Evolutionary conservation across 2,888 invertebrate species (phyloP).

Genomic region (Anagyrus pseudococci): DNA sequence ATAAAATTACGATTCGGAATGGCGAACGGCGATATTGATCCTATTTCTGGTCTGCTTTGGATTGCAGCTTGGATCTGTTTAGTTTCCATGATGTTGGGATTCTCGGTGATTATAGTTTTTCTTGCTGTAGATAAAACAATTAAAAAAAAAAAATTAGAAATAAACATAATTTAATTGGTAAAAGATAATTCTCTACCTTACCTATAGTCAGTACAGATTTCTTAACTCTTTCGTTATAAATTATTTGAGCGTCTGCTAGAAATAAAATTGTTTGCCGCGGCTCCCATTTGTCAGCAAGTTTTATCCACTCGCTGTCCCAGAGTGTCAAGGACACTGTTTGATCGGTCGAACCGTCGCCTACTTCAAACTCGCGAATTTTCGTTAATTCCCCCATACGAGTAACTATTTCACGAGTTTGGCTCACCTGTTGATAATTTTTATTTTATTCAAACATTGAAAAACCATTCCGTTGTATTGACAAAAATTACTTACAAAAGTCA

Average conservation of each 20-base stretch:
- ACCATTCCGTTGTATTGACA: neutral
- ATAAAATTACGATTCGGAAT: conserved; percentile 53
- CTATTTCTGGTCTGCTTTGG: conserved; percentile 42
- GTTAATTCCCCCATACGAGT: conserved; percentile 68
- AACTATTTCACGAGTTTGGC: conserved; percentile 69
- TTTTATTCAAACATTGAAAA: neutral
- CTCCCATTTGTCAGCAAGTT: conserved; percentile 72
- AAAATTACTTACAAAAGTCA: conserved; percentile 64
- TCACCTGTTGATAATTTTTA: conserved; percentile 65
- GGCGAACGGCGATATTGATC: conserved; percentile 48
- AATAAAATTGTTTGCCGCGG: conserved; percentile 74
- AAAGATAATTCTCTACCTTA: conserved; percentile 23
- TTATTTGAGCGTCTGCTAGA: conserved; percentile 73
- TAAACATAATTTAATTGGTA: neutral
- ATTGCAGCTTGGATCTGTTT: conserved; percentile 61
- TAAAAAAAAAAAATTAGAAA: conserved; percentile 1
- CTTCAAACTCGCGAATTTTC: conserved; percentile 71
- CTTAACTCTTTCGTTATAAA: conserved; percentile 56
- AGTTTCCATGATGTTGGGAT: conserved; percentile 73
- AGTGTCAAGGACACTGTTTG: conserved; percentile 68
- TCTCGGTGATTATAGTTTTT: conserved; percentile 73
- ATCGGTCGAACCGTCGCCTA: conserved; percentile 69
- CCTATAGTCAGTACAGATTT: conserved; percentile 48
- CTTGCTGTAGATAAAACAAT: conserved; percentile 44
- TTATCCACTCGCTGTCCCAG: conserved; percentile 77